Evolutionary conservation across 2,888 invertebrate genomes (phyloP).

Genomic region (Pandemis heparana): DNA sequence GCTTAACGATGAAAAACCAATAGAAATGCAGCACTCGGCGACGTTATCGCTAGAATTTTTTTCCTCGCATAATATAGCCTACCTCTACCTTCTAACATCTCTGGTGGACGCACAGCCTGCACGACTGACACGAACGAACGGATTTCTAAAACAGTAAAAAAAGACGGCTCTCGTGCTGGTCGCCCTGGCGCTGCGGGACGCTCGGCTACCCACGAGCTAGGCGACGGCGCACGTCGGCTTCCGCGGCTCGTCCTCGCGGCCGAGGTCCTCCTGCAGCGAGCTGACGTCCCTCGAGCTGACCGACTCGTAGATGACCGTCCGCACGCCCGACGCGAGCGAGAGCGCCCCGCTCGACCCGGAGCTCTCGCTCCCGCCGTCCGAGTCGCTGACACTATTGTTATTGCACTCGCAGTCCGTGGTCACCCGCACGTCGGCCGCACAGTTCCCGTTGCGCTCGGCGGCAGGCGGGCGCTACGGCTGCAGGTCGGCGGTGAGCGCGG

Average conservation of each 20-base stretch:
- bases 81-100: too few species aligned
- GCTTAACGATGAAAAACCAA: too few species aligned
- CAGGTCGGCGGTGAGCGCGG: slow-evolving; percentile 41
- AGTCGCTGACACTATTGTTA: not conserved
- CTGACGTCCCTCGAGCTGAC: slow-evolving; percentile 34
- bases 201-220: slow-evolving; percentile 13
- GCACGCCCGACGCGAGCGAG: slow-evolving; percentile 51
- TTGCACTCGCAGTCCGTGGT: not conserved
- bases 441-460: slow-evolving; percentile 5
- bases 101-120: too few species aligned
- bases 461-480: slow-evolving; percentile 49
- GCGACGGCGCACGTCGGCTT: slow-evolving; percentile 45
- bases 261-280: slow-evolving; percentile 28
- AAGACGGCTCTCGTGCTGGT: too few species aligned
- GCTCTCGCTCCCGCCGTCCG: slow-evolving; percentile 1
- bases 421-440: not conserved
- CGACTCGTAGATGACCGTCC: slow-evolving; percentile 56
- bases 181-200: too few species aligned
- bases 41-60: too few species aligned
- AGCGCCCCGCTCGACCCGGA: slow-evolving; percentile 44
- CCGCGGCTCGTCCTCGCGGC: slow-evolving; percentile 24
- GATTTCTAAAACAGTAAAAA: too few species aligned
- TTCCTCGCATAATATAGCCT: too few species aligned
- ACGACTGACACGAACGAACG: too few species aligned
- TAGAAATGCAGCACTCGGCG: too few species aligned